Evolutionary conservation across 2,113 vertebrate genomes (phyloP), one percentile per base, ranked within the genome.

Genomic region (Falcunculus frontatus): DNA sequence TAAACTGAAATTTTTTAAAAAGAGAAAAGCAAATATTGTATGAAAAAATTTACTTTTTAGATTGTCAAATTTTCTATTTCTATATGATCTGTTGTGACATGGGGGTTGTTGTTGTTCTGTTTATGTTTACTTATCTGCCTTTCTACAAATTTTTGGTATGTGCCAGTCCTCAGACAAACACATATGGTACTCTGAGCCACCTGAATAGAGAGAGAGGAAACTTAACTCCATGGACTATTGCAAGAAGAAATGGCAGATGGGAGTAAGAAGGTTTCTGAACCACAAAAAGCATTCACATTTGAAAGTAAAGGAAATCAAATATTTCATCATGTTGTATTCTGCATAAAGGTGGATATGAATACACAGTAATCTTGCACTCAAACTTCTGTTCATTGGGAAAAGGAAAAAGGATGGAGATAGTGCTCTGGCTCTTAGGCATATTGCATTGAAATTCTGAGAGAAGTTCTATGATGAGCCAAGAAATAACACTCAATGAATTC

Each of bases 41-140:
- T 49, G 10, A 53, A 50, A 73, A 59, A 2, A 50, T 72, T 56
- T 20, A 19, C 2, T 65, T 72, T 10, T 9, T 44, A 9, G 13
- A 25, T 49, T 44, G 29, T 3, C 25, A 35, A 27, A 52, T 73
- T 80, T 73, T 88, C 22, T 56, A 4, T 60, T 84, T 27, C 19
- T 86, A 0, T 16, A 7, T 1, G 1, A 46, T 50, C 4, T 68
- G 5, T 25, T 89, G 16, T 64, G 30, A 8, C 3, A 23, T 15
- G 5, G 5, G 2, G 0, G 1, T 42, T 52, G 26, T 33, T n/a
- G n/a, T n/a, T 5, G 9, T 35, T 75, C 79, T 39, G 7, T 68
- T 75, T 56, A 4, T 76, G 33, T 57, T 78, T 70, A 57, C 3
- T 29, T 80, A 5, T 20, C 13, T 59, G 10, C 26, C 26, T 42